Evolutionary conservation across 2,888 invertebrate species (phyloP).

Genomic region (Drosophila affinis): DNA sequence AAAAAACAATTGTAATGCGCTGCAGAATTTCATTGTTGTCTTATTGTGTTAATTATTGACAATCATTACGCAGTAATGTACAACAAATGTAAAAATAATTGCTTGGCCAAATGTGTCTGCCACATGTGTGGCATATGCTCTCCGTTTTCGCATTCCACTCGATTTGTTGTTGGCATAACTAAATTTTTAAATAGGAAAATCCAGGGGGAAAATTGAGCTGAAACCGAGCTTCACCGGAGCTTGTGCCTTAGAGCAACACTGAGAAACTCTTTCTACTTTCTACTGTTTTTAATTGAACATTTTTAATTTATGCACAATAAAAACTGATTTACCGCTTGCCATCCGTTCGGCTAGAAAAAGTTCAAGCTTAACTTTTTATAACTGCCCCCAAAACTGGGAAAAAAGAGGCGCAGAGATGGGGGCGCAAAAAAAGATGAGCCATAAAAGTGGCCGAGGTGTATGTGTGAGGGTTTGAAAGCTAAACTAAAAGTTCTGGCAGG

Average conservation of each 20-base stretch:
- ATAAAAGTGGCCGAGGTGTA: conserved; percentile 56
- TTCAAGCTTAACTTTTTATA: conserved; percentile 71
- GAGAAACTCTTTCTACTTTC: not conserved
- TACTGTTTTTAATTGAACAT: conserved; percentile 67
- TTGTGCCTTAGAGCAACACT: not conserved
- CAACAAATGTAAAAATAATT: conserved; percentile 42
- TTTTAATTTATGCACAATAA: conserved; percentile 78
- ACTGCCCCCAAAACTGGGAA: conserved; percentile 56
- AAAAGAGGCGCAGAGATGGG: conserved; percentile 2
- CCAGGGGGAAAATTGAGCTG: conserved; percentile 1
- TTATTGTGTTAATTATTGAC: conserved; percentile 44
- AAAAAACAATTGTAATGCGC: conserved; percentile 36
- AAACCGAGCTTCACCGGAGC: not conserved
- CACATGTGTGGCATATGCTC: conserved; percentile 17
- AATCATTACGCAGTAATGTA: conserved; percentile 49
- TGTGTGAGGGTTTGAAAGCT: conserved; percentile 17
- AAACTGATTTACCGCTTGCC: conserved; percentile 65
- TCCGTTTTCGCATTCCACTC: conserved; percentile 6
- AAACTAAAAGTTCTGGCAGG: conserved; percentile 61
- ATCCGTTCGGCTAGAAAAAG: conserved; percentile 45
- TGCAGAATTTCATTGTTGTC: conserved; percentile 31
- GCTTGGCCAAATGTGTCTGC: conserved; percentile 13
- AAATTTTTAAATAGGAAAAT: conserved; percentile 6
- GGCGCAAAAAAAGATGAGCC: conserved; percentile 52
- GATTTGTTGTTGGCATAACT: conserved; percentile 26